Evolutionary conservation across 2,797 vertebrate species (phyloP).

Genomic region (Enteromius radiatus): DNA sequence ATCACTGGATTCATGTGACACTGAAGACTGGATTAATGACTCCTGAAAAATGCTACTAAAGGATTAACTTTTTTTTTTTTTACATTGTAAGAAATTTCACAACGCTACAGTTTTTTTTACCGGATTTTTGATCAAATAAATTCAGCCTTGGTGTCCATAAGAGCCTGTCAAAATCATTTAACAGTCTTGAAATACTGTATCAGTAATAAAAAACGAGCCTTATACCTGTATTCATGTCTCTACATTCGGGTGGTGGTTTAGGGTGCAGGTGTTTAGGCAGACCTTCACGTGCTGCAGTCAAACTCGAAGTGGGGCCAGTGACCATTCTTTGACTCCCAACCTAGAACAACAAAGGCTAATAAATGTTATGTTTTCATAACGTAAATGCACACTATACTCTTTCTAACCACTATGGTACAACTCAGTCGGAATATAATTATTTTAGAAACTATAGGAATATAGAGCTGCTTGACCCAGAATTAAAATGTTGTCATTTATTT

Average conservation of each 20-base stretch:
- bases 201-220: background rate
- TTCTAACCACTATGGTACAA: conserved; percentile 5
- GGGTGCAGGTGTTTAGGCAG: conserved; percentile 49
- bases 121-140: background rate
- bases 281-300: conserved; percentile 66
- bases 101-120: background rate
- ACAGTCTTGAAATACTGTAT: background rate
- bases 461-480: background rate
- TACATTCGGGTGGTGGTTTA: conserved; percentile 64
- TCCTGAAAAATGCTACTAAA: background rate
- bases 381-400: background rate
- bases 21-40: background rate
- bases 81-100: background rate
- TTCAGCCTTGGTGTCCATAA: background rate
- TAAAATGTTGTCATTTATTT: background rate
- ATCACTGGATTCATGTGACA: background rate
- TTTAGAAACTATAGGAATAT: too few species aligned
- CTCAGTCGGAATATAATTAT: background rate
- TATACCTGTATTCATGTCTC: conserved; percentile 76
- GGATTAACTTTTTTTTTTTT: background rate
- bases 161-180: background rate
- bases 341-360: conserved; percentile 67
- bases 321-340: conserved; percentile 66
- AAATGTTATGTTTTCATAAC: conserved; percentile 21
- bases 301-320: conserved; percentile 63